phyloP scores from a whole-genome alignment of 2,113 vertebrate species.

The Centropus bengalensis region DNA sequence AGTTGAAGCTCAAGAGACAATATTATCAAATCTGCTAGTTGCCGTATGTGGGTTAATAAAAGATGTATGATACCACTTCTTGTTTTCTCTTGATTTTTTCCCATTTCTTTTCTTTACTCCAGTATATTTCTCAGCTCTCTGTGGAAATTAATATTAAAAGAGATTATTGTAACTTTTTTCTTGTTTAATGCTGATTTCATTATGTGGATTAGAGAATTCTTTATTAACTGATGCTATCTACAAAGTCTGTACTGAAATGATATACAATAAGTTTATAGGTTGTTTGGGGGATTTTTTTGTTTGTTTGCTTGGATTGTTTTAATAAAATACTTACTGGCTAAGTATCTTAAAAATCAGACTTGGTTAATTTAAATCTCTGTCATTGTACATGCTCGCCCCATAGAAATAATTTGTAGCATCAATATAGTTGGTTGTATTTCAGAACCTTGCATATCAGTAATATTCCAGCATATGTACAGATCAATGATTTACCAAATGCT shows the following conservation, averaged over 20 bases:
- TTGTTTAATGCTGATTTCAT: neutral
- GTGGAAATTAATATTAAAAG: neutral
- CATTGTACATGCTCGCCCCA: neutral
- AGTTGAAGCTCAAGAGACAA: slow-evolving; percentile 51
- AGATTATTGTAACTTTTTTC: neutral
- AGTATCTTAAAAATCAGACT: neutral
- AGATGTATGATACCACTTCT: neutral
- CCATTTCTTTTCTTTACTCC: neutral
- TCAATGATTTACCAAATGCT: neutral
- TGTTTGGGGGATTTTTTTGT: neutral
- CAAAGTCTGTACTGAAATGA: neutral
- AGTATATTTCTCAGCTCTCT: neutral
- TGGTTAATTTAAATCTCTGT: neutral
- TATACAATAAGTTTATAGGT: neutral
- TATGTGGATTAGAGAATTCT: neutral
- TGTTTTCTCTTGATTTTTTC: neutral
- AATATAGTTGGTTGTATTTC: neutral
- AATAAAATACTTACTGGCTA: neutral
- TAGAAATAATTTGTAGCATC: neutral
- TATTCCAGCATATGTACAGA: neutral
- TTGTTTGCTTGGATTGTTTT: neutral
- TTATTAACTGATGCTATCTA: neutral
- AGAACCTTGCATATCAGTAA: neutral
- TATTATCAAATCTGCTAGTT: slow-evolving; percentile 45
- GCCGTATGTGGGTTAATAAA: slow-evolving; percentile 55